Base-by-base conservation (phyloP, 2,113 vertebrate species). In the Spilogale gracilis region DNA sequence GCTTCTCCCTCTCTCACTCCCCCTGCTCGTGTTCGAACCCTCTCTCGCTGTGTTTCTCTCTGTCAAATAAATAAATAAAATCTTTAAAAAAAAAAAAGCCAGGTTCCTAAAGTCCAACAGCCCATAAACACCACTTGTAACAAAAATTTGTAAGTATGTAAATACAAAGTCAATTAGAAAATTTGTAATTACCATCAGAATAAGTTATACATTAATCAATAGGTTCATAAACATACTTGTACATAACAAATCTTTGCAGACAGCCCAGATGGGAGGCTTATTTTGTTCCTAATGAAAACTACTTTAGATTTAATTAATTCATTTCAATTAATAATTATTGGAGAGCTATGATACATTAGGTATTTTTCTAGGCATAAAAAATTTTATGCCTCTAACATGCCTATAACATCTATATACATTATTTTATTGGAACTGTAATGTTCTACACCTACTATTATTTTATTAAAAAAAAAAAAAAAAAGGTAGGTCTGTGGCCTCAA, bases 261-360 rank as follows among this genome's bases (percentile, higher is more conserved):
- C 14, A 60, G 56, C 60, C 45, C 45, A 92, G 65, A 76, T 76
- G 21, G 21, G 56, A 95, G 84, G 52, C 32, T 92, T 87, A 90
- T 83, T 96, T 90, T 92, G 83, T 76, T 94, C 79, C 94, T 90
- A 95, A 85, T 82, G 88, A 89, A 97, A 94, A 86, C 87, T 61
- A 86, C 43, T 93, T 93, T 61, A 74, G 54, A 73, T 89, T 95
- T 63, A 82, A 87, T 45, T 76, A 96, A 90, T 56, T 67, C 91
- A 95, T 87, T 94, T 96, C 45, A 85, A 61, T 87, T 38, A 94
- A 65, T 60, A 91, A 93, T 90, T 88, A 85, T 7, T 79, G 63
- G 60, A 23, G n/a, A 74, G 17, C 83, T 94, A 61, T 3, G 23
- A 61, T 61, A 61, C 65, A 67, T 52, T 89, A 93, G 32, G 58